Evolutionary conservation across 2,888 invertebrate genomes (phyloP).

Genomic region (Nezara viridula): DNA sequence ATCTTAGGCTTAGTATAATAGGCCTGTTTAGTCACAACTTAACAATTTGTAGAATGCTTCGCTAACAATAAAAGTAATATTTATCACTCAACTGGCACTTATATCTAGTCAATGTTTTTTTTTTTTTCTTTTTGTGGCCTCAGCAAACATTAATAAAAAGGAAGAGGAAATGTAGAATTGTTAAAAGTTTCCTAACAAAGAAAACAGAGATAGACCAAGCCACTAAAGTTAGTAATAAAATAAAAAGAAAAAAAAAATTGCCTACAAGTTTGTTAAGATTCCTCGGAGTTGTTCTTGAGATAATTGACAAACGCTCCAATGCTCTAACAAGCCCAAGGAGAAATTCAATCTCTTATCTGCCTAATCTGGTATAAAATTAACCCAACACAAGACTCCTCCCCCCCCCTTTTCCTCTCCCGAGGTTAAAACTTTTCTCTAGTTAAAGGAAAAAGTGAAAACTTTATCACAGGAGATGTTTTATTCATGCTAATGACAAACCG

Average conservation of each 20-base stretch:
- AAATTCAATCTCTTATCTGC: conserved; percentile 42
- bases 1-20: no score
- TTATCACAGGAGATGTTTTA: conserved; percentile 47
- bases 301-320: conserved; percentile 38
- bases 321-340: conserved; percentile 1
- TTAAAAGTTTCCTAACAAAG: background rate
- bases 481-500: conserved; percentile 43
- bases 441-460: conserved; percentile 41
- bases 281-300: conserved; percentile 14
- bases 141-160: background rate
- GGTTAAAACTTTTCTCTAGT: conserved; percentile 42
- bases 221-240: background rate
- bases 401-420: background rate
- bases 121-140: background rate
- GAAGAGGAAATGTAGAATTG: background rate
- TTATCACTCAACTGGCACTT: no score
- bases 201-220: background rate
- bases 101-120: background rate
- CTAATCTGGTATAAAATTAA: conserved; percentile 49
- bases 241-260: background rate
- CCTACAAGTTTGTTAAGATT: conserved; percentile 35
- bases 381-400: background rate
- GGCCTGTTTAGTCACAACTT: no score
- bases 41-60: no score
- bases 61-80: no score